phyloP scores from a whole-genome alignment of 2,888 invertebrate genomes.

The Aporophyla nigra region DNA sequence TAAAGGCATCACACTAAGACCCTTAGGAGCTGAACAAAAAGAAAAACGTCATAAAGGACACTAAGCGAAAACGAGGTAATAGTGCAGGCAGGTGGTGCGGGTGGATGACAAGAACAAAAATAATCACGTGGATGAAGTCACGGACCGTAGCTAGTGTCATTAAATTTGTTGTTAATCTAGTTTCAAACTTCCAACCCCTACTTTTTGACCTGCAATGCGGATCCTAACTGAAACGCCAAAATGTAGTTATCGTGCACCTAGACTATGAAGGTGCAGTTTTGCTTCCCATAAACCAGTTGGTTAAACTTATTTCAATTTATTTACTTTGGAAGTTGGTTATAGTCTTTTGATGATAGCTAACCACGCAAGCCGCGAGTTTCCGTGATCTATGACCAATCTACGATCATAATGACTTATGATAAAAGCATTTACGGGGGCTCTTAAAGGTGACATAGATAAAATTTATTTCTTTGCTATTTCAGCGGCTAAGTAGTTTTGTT shows the following conservation, averaged over 20 bases:
- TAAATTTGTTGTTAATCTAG: conserved; percentile 4
- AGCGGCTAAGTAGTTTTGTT: background rate
- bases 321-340: conserved; percentile 11
- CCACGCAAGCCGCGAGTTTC: conserved; percentile 35
- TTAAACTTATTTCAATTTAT: conserved; percentile 33
- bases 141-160: too few species aligned
- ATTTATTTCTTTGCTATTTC: background rate
- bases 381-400: background rate
- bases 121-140: too few species aligned
- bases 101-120: too few species aligned
- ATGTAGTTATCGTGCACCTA: conserved; percentile 33
- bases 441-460: background rate
- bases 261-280: background rate
- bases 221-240: conserved; percentile 3
- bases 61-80: too few species aligned
- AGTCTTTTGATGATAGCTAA: conserved; percentile 15
- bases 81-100: too few species aligned
- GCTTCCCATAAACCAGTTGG: conserved; percentile 1
- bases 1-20: too few species aligned
- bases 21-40: too few species aligned
- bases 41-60: too few species aligned
- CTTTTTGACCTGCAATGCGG: conserved; percentile 46
- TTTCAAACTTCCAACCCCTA: conserved; percentile 12
- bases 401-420: conserved; percentile 1
- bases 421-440: background rate